A percentile compares a stretch with the other conserved stretches of the same genome.
Evolutionary conservation across 2,797 vertebrate species (phyloP).

Genomic region (Pipistrellus pipistrellus): DNA sequence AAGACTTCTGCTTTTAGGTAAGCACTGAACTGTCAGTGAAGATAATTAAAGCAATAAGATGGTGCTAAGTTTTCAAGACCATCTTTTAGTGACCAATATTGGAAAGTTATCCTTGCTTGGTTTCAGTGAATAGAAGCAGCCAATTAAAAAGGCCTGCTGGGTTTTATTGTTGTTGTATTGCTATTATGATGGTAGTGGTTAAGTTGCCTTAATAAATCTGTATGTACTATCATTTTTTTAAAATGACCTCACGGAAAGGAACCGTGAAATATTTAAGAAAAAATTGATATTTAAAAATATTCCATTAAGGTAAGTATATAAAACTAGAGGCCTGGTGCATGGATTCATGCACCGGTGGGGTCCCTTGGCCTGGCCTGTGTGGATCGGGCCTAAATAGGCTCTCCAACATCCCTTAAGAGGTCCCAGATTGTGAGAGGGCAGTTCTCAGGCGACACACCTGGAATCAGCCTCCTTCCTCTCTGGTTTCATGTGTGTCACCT

Average conservation of each 20-base stretch:
- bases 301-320: not conserved
- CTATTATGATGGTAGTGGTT: not conserved
- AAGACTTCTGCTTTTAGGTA: not conserved
- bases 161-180: not conserved
- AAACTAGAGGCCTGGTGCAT: not conserved
- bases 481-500: no score
- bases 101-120: not conserved
- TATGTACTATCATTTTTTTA: not conserved
- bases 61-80: not conserved
- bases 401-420: no score
- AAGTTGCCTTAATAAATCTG: not conserved
- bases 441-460: no score
- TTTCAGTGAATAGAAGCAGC: not conserved
- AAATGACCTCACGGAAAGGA: slow-evolving; percentile 3
- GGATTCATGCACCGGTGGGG: no score
- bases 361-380: no score
- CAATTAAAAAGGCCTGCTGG: not conserved
- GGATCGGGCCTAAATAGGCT: no score
- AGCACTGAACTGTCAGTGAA: not conserved
- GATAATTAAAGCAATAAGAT: not conserved
- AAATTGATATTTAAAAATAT: not conserved
- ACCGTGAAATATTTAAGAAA: slow-evolving; percentile 10
- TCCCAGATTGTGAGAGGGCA: no score
- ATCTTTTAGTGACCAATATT: no score
- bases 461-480: no score